Evolutionary conservation across 1,140 invertebrate genomes (phyloP).

Genomic region (Brachionus calyciflorus): DNA sequence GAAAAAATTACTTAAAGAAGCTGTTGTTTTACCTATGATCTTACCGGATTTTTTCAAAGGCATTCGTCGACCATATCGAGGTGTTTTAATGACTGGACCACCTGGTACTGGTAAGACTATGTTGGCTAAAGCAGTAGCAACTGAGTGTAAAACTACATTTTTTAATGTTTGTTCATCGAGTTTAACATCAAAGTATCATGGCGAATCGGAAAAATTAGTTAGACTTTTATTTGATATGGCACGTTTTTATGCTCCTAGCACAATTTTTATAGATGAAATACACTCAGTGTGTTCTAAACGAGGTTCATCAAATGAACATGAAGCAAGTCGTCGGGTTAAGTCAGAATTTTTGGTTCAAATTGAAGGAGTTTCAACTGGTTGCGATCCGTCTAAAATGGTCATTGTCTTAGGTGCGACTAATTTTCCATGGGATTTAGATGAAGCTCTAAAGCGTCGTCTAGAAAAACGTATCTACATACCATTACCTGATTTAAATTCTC

Average conservation of each 20-base stretch:
- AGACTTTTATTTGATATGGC: constrained; percentile 97
- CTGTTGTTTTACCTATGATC: constrained; percentile 92
- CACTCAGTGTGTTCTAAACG: constrained; percentile 93
- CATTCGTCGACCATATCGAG: constrained; percentile 86
- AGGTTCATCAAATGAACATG: constrained; percentile 94
- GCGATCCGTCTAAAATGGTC: constrained; percentile 71
- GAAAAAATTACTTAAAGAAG: constrained; percentile 90
- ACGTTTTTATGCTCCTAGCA: constrained; percentile 97
- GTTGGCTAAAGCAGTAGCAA: constrained; percentile 97
- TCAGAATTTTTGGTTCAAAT: constrained; percentile 97
- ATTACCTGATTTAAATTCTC: constrained; percentile 87
- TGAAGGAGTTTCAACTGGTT: constrained; percentile 71
- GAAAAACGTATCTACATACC: constrained; percentile 99
- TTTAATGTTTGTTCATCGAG: constrained; percentile 98
- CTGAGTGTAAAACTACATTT: constrained; percentile 97
- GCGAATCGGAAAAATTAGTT: constrained; percentile 97
- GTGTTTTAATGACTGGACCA: constrained; percentile 95
- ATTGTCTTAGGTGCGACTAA: constrained; percentile 99
- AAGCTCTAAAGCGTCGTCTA: constrained; percentile 86
- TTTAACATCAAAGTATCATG: constrained; percentile 93
- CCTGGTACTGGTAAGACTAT: constrained; percentile 98
- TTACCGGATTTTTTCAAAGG: constrained; percentile 99
- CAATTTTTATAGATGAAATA: constrained; percentile 99
- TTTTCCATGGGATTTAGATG: constrained; percentile 99
- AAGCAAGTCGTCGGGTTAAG: constrained; percentile 93